Evolutionary conservation across 1,140 invertebrate genomes (phyloP), one percentile per base, ranked within the genome.

Genomic region (Eumeta japonica): DNA sequence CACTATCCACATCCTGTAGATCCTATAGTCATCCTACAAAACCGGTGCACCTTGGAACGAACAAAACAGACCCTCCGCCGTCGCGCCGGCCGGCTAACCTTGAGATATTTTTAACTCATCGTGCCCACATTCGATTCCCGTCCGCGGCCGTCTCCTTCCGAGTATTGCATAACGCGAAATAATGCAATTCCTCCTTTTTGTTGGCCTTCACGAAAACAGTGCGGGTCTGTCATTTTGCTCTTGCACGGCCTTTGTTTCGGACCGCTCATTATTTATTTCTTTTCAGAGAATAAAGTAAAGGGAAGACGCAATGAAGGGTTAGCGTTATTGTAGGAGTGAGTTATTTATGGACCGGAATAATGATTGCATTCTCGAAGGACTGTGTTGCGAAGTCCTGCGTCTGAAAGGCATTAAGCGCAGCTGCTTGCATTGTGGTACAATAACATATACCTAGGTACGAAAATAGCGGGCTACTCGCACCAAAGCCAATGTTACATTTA

Each of bases 241-340:
- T 62, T 60, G 65, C 67, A 58, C 55, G 45, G 55, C 57, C 56
- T 65, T 73, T 73, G 66, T 68, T 71, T 68, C 65, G 59, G 58
- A 58, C 59, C 56, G 52, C 52, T 61, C 51, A 67, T 66, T 61
- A 62, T 67, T 73, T 70, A 72, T 72, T 67, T 62, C 65, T 67
- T 63, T 72, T 67, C 62, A 55, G 48, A 55, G 62, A 73, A 68
- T 68, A n/a, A n/a, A 62, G 64, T 73, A 70, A 73, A 73, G 68
- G 66, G 64, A 71, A 73, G 64, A 68, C 52, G 68, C 64, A 68
- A 62, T 73, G 68, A 73, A 65, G 64, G 66, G 66, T 71, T 67
- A 57, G 56, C 57, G 55, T 64, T 68, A 61, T 70, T 68, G 60
- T 67, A 55, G 44, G 38, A 24, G 20, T 24, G 49, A 49, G 62